Conservation (phyloP, 2,888 invertebrate genomes). For the Romanomermis culicivorax region DNA sequence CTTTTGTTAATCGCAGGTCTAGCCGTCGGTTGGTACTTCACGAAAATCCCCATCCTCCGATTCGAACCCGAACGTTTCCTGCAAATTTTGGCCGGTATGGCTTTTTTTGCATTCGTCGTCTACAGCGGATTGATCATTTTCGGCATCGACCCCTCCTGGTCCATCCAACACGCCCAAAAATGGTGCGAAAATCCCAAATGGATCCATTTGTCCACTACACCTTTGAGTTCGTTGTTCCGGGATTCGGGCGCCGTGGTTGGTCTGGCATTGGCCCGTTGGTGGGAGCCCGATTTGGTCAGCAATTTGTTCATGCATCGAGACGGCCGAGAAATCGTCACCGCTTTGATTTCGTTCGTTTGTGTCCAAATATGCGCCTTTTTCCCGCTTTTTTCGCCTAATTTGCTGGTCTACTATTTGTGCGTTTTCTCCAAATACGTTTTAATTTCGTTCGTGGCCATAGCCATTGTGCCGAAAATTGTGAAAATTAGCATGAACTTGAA, state of each 20-base stretch:
- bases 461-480: conserved; percentile 2
- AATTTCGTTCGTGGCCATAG: conserved; percentile 1
- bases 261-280: conserved; percentile 1
- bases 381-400: background rate
- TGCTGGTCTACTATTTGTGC: background rate
- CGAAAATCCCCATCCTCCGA: background rate
- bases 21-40: background rate
- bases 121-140: background rate
- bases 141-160: conserved; percentile 3
- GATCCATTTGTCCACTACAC: conserved; percentile 1
- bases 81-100: background rate
- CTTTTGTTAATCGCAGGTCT: too few species aligned
- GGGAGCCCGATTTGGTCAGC: background rate
- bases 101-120: background rate
- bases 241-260: conserved; percentile 4
- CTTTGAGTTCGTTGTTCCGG: conserved; percentile 2
- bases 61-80: background rate
- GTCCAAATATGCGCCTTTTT: background rate
- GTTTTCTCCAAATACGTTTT: background rate
- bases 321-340: conserved; percentile 5
- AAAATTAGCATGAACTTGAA: conserved; percentile 6
- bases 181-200: background rate
- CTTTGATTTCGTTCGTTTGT: background rate
- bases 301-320: background rate
- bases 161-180: conserved; percentile 1